phyloP scores from a whole-genome alignment of 2,888 invertebrate genomes.

The Dilophus febrilis region DNA sequence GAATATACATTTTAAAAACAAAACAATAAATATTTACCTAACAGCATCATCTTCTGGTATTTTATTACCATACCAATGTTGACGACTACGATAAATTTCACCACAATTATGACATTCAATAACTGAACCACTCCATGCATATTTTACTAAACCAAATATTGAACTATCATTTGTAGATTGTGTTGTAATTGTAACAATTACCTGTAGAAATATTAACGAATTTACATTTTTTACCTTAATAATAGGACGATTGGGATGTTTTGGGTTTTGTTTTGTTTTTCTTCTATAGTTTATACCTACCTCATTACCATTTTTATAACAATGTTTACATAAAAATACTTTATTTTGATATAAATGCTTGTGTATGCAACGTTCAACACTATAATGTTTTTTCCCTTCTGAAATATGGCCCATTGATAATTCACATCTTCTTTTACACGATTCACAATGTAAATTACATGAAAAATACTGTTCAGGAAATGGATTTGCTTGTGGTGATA shows the following conservation, averaged over 20 bases:
- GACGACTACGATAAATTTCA: constrained; percentile 43
- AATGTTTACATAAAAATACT: constrained; percentile 44
- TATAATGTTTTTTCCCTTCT: constrained; percentile 40
- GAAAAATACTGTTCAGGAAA: constrained; percentile 69
- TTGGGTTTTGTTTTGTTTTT: neutral
- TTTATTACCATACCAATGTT: constrained; percentile 68
- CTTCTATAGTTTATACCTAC: constrained; percentile 16
- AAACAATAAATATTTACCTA: constrained; percentile 13
- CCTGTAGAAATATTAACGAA: constrained; percentile 10
- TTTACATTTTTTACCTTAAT: neutral
- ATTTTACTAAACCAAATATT: constrained; percentile 53
- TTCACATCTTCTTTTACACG: constrained; percentile 45
- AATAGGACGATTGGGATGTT: neutral
- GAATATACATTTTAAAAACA: no score
- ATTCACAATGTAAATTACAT: constrained; percentile 50
- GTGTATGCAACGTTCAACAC: constrained; percentile 33
- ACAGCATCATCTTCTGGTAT: constrained; percentile 52
- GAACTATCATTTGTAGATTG: constrained; percentile 29
- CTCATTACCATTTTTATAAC: constrained; percentile 38
- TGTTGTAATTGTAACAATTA: constrained; percentile 18
- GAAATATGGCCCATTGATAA: constrained; percentile 49
- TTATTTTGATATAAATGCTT: constrained; percentile 60
- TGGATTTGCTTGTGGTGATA: constrained; percentile 41
- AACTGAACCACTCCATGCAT: constrained; percentile 62
- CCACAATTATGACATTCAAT: constrained; percentile 53